Base-by-base conservation (phyloP, 2,797 vertebrate genomes). In the Sebastes taczanowskii region DNA sequence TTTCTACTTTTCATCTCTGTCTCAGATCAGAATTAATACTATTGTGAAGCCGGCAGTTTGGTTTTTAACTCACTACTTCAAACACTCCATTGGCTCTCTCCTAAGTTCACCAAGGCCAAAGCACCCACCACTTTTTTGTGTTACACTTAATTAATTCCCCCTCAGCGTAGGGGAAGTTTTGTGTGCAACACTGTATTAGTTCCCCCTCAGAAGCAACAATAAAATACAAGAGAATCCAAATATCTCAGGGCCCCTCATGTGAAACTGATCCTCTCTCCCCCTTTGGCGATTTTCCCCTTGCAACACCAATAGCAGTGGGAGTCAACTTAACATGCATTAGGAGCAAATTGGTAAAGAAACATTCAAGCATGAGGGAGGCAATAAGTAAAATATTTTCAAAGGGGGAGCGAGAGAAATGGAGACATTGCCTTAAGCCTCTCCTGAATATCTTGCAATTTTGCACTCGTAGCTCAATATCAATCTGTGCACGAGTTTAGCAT, bases 141-240 rank as follows among this genome's bases (percentile, higher is more conserved):
- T 92, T 81, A 94, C 93, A 94, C 91, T 88, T 92, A 93, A 95
- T 95, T 91, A 94, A 95, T 94, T 92, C 94, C 93, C 90, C 88
- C 86, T 90, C 85, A 86, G 91, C 78, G 83, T 27, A 76, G 84
- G 91, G 88, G 89, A 92, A 88, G 90, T 92, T 94, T 93, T 92
- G 92, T 95, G 92, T 92, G 93, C 91, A 93, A 94, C 94, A 94
- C 91, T 95, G 91, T 93, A 94, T 95, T 95, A 94, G 93, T 94
- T 92, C 92, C 92, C 92, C 90, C 88, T 93, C 83, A 86, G 88
- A 93, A 90, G 90, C 92, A 92, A 95, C 92, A 95, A 95, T 94
- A 92, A 95, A 94, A 94, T 93, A 94, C 93, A 93, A 94, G 93
- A 85, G 89, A 92, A 86, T 89, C 92, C 93, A 93, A 95, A 94